phyloP scores from a whole-genome alignment of 2,888 invertebrate genomes.

The Nemurella pictetii region DNA sequence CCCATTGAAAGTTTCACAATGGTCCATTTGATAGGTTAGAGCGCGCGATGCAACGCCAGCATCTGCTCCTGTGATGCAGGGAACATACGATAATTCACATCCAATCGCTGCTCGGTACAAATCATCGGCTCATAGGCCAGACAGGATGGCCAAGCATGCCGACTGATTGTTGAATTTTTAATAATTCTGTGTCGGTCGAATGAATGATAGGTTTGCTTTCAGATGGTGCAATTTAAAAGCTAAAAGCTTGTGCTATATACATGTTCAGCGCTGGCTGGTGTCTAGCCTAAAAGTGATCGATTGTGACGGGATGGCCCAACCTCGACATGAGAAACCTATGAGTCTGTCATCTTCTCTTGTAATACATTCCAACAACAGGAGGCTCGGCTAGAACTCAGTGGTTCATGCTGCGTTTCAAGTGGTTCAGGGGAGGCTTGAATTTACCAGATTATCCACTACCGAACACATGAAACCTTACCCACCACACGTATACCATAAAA shows the following conservation, averaged over 20 bases:
- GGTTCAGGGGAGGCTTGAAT: too few relatives aligned
- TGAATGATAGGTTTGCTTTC: too few relatives aligned
- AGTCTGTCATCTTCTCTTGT: too few relatives aligned
- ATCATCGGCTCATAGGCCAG: not conserved
- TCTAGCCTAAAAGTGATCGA: not conserved
- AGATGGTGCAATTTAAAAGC: too few relatives aligned
- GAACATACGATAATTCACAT: conserved; percentile 14
- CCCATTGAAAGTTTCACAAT: not conserved
- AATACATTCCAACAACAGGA: too few relatives aligned
- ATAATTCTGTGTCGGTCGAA: not conserved
- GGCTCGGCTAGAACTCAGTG: too few relatives aligned
- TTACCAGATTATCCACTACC: too few relatives aligned
- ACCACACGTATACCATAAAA: too few relatives aligned
- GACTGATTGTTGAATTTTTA: not conserved
- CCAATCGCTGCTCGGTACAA: not conserved
- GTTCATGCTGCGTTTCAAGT: too few relatives aligned
- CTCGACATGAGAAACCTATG: not conserved
- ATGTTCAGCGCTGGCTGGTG: not conserved
- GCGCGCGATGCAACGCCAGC: not conserved
- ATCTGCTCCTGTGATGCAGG: not conserved
- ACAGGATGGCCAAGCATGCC: not conserved
- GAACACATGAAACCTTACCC: too few relatives aligned
- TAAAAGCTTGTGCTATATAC: too few relatives aligned
- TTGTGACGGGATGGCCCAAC: not conserved
- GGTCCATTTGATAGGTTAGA: not conserved